Evolutionary conservation across 2,113 vertebrate genomes (phyloP).

Genomic region (Macroglossus sobrinus): DNA sequence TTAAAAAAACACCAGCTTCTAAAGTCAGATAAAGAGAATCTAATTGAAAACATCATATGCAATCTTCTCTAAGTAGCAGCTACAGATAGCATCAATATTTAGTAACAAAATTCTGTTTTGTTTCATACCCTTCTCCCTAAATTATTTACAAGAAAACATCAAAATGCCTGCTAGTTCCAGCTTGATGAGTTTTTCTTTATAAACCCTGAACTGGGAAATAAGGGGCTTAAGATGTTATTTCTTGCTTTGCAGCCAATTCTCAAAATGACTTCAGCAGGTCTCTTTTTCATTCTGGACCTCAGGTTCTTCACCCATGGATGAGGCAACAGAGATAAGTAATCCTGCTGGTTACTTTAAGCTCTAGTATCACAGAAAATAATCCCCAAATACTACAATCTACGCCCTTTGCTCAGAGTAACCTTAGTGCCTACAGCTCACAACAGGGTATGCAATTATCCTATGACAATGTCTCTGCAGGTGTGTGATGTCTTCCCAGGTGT

Average conservation of each 20-base stretch:
- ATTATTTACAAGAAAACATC: conserved; percentile 62
- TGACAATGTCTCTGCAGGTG: not conserved
- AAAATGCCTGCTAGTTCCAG: not conserved
- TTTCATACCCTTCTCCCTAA: conserved; percentile 59
- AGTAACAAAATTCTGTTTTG: conserved; percentile 63
- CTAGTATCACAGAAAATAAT: not conserved
- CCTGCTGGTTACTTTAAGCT: not conserved
- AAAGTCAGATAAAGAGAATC: conserved; percentile 66
- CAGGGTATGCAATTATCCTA: rapidly evolving
- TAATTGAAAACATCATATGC: conserved; percentile 71
- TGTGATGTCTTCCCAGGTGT: not conserved
- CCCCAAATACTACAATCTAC: not conserved
- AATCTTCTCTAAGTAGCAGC: conserved; percentile 58
- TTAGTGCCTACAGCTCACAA: not conserved
- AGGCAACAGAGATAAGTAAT: not conserved
- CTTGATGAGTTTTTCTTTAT: not conserved
- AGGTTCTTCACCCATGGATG: not conserved
- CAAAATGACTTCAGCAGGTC: not conserved
- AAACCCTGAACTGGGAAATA: not conserved
- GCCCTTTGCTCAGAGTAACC: not conserved
- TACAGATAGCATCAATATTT: conserved; percentile 64
- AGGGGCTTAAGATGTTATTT: not conserved
- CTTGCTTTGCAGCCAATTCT: not conserved
- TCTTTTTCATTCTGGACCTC: not conserved
- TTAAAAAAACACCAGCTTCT: conserved; percentile 51